Evolutionary conservation across 2,113 vertebrate genomes (phyloP), one percentile per base, ranked within the genome.

Genomic region (Anarrhichthys ocellatus): DNA sequence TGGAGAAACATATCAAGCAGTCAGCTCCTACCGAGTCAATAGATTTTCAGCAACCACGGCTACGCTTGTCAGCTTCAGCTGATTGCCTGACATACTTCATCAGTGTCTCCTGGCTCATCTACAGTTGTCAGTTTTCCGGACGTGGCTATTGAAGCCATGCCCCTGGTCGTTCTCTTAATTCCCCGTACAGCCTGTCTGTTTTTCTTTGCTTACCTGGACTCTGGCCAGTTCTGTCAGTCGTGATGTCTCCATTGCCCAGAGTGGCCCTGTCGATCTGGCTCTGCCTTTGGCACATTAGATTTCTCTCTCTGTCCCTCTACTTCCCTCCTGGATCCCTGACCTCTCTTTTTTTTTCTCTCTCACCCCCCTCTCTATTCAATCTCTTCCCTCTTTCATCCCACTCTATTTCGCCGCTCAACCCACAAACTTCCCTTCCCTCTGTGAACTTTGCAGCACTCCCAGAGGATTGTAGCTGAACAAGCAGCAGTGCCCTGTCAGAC

Each of bases 221-320:
- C 9, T 3, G 58, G 93, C 91, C 92, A 92, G 86, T 36, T 36
- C 86, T 89, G 91, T 93, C 91, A 90, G 63, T 78, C 42, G 46
- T 83, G 91, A 94, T 92, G 91, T 93, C 92, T 94, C 86, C 82
- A 90, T 92, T 67, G 89, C 86, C 83, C 80, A 80, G 83, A 88
- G 87, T 83, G 86, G 42, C 68, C 81, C 73, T 72, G 82, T 86
- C 92, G 85, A 54, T 87, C 87, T 83, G 52, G 68, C 73, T 84
- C n/a, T 58, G 70, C 67, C 89, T 59, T 82, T 73, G 76, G 69
- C 29, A 9, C 76, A 46, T 85, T 68, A 82, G 13, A 82, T 77
- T 85, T 82, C 62, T 78, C 10, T 71, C 59, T 76, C 32, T 85
- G 42, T 77, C 71, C 77, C 70, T 58, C 63, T 52, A 3, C 72